Conservation (phyloP, 2,888 invertebrate genomes). For the Pyrocoelia pectoralis region DNA sequence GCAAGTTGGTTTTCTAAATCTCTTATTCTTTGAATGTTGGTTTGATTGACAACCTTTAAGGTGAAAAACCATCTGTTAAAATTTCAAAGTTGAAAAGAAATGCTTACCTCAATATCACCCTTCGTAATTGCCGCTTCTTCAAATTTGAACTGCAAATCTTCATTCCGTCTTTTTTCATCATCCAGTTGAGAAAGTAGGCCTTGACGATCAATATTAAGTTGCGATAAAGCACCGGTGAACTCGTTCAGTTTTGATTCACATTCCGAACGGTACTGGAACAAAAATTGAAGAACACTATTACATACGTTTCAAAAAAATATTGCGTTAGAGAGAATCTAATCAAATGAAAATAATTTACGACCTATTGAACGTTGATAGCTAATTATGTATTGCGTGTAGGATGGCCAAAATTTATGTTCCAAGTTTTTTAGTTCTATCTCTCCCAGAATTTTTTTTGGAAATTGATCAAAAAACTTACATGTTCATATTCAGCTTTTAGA, state of each 20-base stretch:
- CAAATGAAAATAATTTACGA: not conserved
- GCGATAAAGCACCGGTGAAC: slow-evolving; percentile 62
- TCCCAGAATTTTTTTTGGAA: too few species aligned
- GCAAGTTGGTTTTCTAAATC: slow-evolving; percentile 61
- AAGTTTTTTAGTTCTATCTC: not conserved
- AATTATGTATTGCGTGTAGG: not conserved
- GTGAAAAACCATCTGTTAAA: not conserved
- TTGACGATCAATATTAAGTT: slow-evolving; percentile 66
- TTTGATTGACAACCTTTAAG: slow-evolving; percentile 60
- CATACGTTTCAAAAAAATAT: not conserved
- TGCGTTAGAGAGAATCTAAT: not conserved
- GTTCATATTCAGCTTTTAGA: slow-evolving; percentile 70
- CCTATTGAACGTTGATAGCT: not conserved
- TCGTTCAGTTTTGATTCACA: slow-evolving; percentile 65
- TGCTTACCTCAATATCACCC: slow-evolving; percentile 84
- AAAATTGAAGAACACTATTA: not conserved
- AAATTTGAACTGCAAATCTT: slow-evolving; percentile 89
- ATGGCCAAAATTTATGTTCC: not conserved
- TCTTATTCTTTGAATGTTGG: slow-evolving; percentile 60
- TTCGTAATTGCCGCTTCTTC: slow-evolving; percentile 92
- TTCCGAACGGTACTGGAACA: slow-evolving; percentile 62
- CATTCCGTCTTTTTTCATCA: slow-evolving; percentile 82
- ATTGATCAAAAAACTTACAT: slow-evolving; percentile 60
- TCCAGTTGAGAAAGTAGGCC: slow-evolving; percentile 72
- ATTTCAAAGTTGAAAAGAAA: not conserved